Percentiles rank a stretch among this genome's conserved stretches.
These are phyloP conservation scores for Calyptomena viridis DNA, from an alignment of 2,113 vertebrate species.

Conservation along the genomic window DNA sequence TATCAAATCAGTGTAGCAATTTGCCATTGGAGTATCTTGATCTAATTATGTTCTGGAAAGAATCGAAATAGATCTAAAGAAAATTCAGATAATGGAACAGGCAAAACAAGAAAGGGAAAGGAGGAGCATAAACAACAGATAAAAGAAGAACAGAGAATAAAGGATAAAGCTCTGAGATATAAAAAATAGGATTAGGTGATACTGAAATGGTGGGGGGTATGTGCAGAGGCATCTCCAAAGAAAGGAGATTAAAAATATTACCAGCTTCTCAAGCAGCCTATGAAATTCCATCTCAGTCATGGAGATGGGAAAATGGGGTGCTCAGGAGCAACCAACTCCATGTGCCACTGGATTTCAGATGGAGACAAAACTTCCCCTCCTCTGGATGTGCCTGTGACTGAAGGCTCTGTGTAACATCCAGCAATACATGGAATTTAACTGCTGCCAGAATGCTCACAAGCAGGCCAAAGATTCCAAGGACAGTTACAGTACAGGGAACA, in stretches of 20 bases:
- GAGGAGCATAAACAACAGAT: slow-evolving; percentile 63
- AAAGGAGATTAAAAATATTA: neutral
- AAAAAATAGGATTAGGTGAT: slow-evolving; percentile 45
- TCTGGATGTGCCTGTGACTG: neutral
- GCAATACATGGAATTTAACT: neutral
- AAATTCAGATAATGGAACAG: slow-evolving; percentile 60
- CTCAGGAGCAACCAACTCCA: neutral
- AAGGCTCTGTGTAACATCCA: neutral
- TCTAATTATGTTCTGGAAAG: slow-evolving; percentile 57
- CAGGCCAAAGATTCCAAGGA: neutral
- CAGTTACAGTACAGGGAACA: neutral
- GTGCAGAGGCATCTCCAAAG: neutral
- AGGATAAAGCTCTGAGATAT: slow-evolving; percentile 29
- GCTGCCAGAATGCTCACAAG: neutral
- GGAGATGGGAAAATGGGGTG: neutral
- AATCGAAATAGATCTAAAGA: slow-evolving; percentile 61
- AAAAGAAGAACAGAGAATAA: slow-evolving; percentile 57
- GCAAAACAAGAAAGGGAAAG: slow-evolving; percentile 61
- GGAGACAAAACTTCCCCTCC: neutral
- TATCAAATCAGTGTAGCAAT: slow-evolving; percentile 51
- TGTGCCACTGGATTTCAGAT: neutral
- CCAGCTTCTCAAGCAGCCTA: neutral
- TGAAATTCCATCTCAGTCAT: neutral
- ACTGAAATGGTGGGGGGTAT: neutral
- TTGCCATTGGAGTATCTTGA: slow-evolving; percentile 20